Conservation (phyloP, 2,888 invertebrate species). For the Anodontia alba region DNA sequence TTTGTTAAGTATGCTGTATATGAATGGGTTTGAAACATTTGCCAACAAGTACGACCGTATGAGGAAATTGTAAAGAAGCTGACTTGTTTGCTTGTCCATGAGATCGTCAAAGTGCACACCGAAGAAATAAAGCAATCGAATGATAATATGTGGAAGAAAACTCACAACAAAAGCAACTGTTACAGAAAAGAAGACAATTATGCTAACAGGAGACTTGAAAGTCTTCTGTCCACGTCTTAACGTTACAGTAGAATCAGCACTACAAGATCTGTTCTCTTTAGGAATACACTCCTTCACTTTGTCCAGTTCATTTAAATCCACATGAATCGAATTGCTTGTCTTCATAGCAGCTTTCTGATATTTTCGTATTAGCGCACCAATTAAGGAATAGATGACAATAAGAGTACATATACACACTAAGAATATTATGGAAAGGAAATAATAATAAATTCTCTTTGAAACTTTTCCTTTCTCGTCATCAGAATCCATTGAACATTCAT, state of each 20-base stretch:
- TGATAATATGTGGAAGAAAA: conserved; percentile 66
- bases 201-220: conserved; percentile 56
- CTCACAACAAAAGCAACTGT: conserved; percentile 67
- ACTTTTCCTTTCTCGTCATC: background rate
- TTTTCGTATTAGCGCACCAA: conserved; percentile 45
- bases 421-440: conserved; percentile 44
- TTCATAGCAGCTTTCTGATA: conserved; percentile 39
- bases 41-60: conserved; percentile 67
- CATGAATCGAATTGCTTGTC: background rate
- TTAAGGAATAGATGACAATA: conserved; percentile 46
- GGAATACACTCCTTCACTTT: background rate
- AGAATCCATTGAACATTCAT: conserved; percentile 61
- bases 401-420: conserved; percentile 46
- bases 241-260: background rate
- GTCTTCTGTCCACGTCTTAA: conserved; percentile 15
- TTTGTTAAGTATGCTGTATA: conserved; percentile 68
- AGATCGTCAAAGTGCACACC: conserved; percentile 42
- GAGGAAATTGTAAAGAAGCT: conserved; percentile 62
- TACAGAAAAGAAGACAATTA: conserved; percentile 65
- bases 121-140: conserved; percentile 54
- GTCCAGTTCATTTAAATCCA: background rate
- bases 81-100: conserved; percentile 28
- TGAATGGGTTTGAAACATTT: conserved; percentile 67
- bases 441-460: conserved; percentile 39
- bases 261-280: background rate